Conservation (phyloP, 2,113 vertebrate genomes). For the Typhlomys cinereus region DNA sequence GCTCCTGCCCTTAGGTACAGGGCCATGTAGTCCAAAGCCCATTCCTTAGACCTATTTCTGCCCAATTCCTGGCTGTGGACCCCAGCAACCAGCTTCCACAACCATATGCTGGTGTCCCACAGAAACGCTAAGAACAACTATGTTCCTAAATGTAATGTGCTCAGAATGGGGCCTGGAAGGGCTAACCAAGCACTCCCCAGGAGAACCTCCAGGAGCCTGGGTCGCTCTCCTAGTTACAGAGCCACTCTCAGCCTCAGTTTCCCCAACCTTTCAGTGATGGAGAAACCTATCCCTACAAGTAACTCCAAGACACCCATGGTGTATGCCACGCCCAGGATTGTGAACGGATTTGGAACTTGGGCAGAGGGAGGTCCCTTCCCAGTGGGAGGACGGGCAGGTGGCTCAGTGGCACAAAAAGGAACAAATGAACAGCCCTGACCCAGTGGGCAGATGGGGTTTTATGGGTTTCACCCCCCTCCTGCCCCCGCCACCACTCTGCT, state of each 20-base stretch:
- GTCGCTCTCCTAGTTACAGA: neutral
- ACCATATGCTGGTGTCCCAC: neutral
- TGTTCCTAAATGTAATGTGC: neutral
- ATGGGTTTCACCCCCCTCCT: no score
- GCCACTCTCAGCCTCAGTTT: neutral
- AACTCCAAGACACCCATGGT: neutral
- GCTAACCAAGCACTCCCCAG: neutral
- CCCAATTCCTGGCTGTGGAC: neutral
- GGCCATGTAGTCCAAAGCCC: neutral
- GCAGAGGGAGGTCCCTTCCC: neutral
- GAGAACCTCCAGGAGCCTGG: neutral
- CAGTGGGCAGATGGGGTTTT: conserved; percentile 46
- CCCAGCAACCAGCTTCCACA: neutral
- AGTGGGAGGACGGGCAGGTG: neutral
- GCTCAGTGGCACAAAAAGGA: neutral
- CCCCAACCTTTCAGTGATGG: neutral
- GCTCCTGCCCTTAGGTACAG: neutral
- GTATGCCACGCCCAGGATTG: neutral
- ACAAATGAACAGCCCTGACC: neutral
- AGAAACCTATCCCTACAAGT: neutral
- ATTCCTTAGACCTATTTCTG: neutral
- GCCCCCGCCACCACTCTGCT: conserved; percentile 31
- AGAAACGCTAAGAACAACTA: neutral
- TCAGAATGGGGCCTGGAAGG: neutral
- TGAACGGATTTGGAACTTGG: neutral